Evolutionary conservation across 30 jellyfish, hydroid and myxozoan species (phyloP), one percentile per base, ranked within the genome.

Genomic region (Cassiopea andromeda): DNA sequence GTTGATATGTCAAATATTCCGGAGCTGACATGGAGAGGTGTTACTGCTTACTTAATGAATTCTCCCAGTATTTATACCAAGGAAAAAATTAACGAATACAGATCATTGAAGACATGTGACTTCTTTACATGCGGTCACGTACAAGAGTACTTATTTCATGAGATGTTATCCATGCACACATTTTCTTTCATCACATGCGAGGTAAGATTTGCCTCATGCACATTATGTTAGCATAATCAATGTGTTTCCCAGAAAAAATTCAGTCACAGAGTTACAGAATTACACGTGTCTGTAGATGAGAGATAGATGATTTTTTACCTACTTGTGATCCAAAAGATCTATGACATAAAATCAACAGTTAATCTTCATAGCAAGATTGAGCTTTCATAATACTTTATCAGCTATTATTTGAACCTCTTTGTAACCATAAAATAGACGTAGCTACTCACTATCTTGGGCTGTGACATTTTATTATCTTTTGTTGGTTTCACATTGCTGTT

Each of bases 1-100:
- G 74, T 14, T 75, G 87, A 48, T 70, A 48, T 48, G 47, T 15
- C 87, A n/a, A 45, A 78, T 78, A 19, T 46, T 19, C 87, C 87
- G 1, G 68, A 54, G 15, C 44, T 46, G 44, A 46, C 87, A 47
- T 48, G 45, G 87, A 78, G 85, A 18, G 85, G 46, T 76, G 87
- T 48, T 16, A 78, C 87, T 48, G 74, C 57, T 14, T 78, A 78
- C n/a, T 47, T 78, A 18, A 78, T 78, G 0, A 90, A 72, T 58
- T 43, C 91, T 18, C 90, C 84, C 4, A n/a, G 48, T 61, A 64
- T 85, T 43, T 73, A 85, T 89, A 69, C 91, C 71, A 82, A 82
- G 76, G 88, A 82, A 60, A 72, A 58, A 16, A 71, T 85, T 18
- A 54, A 77, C 59, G 90, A 48, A 54, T 73, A 76, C 45, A 85